Evolutionary conservation across 2,797 vertebrate genomes (phyloP).

Genomic region (Oreochromis grahami): DNA sequence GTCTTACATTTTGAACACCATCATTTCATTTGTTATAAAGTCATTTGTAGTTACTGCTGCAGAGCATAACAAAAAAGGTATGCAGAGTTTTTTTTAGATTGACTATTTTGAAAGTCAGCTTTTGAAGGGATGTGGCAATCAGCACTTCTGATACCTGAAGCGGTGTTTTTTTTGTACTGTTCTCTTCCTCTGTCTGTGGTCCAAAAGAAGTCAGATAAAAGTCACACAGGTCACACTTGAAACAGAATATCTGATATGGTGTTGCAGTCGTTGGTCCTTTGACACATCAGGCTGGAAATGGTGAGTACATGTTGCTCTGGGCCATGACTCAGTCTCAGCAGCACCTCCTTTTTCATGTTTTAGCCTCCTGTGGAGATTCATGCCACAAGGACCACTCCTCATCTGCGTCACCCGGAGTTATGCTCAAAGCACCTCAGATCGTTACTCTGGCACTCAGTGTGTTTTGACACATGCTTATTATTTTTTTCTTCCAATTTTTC

Average conservation of each 20-base stretch:
- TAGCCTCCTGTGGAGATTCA: conserved; percentile 14
- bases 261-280: conserved; percentile 42
- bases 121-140: background rate
- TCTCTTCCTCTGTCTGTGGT: background rate
- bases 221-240: conserved; percentile 41
- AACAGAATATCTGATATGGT: conserved; percentile 55
- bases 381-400: background rate
- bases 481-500: background rate
- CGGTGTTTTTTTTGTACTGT: background rate
- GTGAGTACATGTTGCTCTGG: background rate
- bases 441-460: background rate
- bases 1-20: background rate
- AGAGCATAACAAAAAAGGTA: background rate
- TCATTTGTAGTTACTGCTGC: background rate
- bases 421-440: conserved; percentile 17
- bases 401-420: background rate
- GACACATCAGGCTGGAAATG: background rate
- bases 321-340: conserved; percentile 9
- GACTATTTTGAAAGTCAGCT: background rate
- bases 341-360: conserved; percentile 40
- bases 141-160: background rate
- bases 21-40: background rate
- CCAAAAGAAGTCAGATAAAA: conserved; percentile 47
- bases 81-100: background rate
- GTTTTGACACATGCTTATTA: conserved; percentile 14